Evolutionary conservation across 2,797 vertebrate species (phyloP).

Genomic region (Rhinella marina): DNA sequence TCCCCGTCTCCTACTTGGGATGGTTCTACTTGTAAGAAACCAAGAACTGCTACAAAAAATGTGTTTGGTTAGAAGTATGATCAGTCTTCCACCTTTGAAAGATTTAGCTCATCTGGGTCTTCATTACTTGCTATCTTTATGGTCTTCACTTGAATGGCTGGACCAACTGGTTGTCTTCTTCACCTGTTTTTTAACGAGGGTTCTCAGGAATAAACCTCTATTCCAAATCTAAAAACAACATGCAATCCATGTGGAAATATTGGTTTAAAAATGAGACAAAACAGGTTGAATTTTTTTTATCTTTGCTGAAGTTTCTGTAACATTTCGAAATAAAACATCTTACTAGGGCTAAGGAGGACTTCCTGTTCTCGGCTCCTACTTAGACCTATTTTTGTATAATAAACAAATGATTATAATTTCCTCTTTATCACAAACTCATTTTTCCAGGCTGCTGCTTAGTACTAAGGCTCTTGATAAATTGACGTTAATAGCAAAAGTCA

Average conservation of each 20-base stretch:
- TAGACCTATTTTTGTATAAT: background rate
- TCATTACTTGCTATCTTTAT: background rate
- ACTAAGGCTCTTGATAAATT: slow-evolving; percentile 3
- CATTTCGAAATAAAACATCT: background rate
- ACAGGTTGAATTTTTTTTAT: too few species aligned
- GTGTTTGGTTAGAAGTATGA: background rate
- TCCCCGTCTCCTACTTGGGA: background rate
- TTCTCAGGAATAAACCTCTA: background rate
- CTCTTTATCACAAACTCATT: slow-evolving; percentile 7
- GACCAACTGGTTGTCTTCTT: background rate
- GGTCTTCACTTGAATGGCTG: too few species aligned
- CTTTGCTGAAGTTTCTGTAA: background rate
- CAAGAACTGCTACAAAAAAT: background rate
- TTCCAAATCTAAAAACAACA: background rate
- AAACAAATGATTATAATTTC: background rate
- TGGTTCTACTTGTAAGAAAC: background rate
- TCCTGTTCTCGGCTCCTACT: background rate
- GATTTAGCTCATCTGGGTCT: too few species aligned
- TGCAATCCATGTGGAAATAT: background rate
- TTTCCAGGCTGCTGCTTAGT: too few species aligned
- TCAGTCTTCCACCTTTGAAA: too few species aligned
- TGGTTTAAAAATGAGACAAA: background rate
- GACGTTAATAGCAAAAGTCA: slow-evolving; percentile 39
- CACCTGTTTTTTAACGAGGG: too few species aligned
- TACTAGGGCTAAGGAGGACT: background rate